Evolutionary conservation across 2,888 invertebrate species (phyloP).

Genomic region (Listrodromus nycthemerus): DNA sequence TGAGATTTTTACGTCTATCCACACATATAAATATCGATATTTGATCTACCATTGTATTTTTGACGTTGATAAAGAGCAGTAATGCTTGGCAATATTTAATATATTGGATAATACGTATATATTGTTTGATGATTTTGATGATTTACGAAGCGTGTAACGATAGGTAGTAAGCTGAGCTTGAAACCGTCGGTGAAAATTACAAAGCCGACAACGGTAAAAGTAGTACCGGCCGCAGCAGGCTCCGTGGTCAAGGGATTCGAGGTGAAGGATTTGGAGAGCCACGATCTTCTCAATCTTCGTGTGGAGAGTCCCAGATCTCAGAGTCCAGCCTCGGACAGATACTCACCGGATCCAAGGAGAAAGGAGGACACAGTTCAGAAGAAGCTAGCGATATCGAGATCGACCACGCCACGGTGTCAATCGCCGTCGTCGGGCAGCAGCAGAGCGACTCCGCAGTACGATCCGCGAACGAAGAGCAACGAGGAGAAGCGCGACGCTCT

Average conservation of each 20-base stretch:
- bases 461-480: conserved; percentile 82
- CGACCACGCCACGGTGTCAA: conserved; percentile 88
- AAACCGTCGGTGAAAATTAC: conserved; percentile 74
- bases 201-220: conserved; percentile 77
- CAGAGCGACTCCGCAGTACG: conserved; percentile 73
- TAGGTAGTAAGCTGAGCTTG: conserved; percentile 85
- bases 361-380: conserved; percentile 82
- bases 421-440: conserved; percentile 89
- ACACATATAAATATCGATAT: conserved; percentile 7
- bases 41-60: conserved; percentile 13
- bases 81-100: conserved; percentile 6
- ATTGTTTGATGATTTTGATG: no score
- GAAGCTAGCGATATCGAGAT: conserved; percentile 73
- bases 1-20: neutral
- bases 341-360: conserved; percentile 77
- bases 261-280: conserved; percentile 74
- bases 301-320: conserved; percentile 77
- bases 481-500: conserved; percentile 87
- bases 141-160: conserved; percentile 64
- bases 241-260: conserved; percentile 80
- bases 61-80: conserved; percentile 20
- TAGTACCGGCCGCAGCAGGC: conserved; percentile 78
- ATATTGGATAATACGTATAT: neutral
- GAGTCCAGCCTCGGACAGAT: conserved; percentile 78
- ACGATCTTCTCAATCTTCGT: conserved; percentile 73